Evolutionary conservation across 1,140 invertebrate species (phyloP), one percentile per base, ranked within the genome.

Genomic region (Ostrea edulis): DNA sequence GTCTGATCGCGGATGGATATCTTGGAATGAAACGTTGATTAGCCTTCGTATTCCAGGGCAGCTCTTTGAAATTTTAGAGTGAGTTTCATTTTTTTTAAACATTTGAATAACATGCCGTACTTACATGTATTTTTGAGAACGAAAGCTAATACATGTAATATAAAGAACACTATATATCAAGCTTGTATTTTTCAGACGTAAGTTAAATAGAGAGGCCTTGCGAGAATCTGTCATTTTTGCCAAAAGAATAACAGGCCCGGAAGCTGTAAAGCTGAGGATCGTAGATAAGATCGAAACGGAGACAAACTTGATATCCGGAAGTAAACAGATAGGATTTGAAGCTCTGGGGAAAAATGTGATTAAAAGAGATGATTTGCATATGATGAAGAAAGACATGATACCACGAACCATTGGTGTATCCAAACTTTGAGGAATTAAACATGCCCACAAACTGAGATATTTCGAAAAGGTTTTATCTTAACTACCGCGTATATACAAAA

Each of bases 1-100:
- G 77, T 84, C 84, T 20, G 92, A 91, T 29, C 86, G 85, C 83
- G 91, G 91, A 29, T 92, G 91, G 91, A 77, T 93, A 22, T 89
- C 87, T 11, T 86, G 89, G 35, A 93, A 92, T 88, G 92, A 92
- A 87, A 88, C 90, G 9, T 84, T 87, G 52, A 58, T 91, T 25
- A 87, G 90, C n/a, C 52, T 87, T 22, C 51, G 86, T 22, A 86
- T 92, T 29, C 7, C 53, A 84, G 68, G 68, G 62, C 87, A 87
- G 55, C 44, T 89, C 20, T 35, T 84, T 20, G 55, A 87, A n/a
- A 65, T 90, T 8, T 81, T 91, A 29, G 85, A 82, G 91, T 89
- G 68, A 89, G 90, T 89, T 2, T 25, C 14, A 86, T 54, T 52
- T n/a, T 11, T 22, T 71, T 52, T 65, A n/a, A n/a, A n/a, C 17